Conservation (phyloP, 1,140 invertebrate species). For the Solenopsis fugax region DNA sequence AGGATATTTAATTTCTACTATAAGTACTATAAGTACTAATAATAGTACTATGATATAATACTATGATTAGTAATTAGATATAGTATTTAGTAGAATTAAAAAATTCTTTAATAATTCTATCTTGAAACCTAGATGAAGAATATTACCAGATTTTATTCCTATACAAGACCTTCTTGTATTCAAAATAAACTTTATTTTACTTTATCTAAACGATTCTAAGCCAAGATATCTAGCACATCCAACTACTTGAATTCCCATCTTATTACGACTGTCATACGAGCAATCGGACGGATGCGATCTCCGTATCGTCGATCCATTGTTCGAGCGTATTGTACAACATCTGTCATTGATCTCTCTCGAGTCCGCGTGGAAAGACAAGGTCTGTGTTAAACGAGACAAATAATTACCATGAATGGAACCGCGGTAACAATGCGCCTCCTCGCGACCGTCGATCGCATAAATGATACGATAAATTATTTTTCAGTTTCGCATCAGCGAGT, state of each 20-base stretch:
- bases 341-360: conserved; percentile 70
- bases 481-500: conserved; percentile 32
- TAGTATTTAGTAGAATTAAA: background rate
- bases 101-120: background rate
- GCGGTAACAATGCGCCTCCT: conserved; percentile 24
- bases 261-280: conserved; percentile 58
- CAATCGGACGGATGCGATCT: conserved; percentile 64
- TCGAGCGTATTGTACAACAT: conserved; percentile 71
- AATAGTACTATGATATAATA: background rate
- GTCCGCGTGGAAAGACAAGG: conserved; percentile 59
- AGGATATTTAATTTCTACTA: too few relatives aligned
- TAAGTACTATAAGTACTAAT: too few relatives aligned
- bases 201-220: background rate
- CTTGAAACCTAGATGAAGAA: background rate
- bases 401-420: conserved; percentile 58
- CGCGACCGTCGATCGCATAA: conserved; percentile 44
- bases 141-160: background rate
- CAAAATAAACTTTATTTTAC: background rate
- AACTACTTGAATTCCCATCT: conserved; percentile 42
- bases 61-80: too few relatives aligned
- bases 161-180: background rate
- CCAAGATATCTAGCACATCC: background rate
- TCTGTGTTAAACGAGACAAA: conserved; percentile 63
- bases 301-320: conserved; percentile 66
- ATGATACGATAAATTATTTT: conserved; percentile 59